phyloP scores from a whole-genome alignment of 2,888 invertebrate species.

The Galeopsomyia nigrocyanea region DNA sequence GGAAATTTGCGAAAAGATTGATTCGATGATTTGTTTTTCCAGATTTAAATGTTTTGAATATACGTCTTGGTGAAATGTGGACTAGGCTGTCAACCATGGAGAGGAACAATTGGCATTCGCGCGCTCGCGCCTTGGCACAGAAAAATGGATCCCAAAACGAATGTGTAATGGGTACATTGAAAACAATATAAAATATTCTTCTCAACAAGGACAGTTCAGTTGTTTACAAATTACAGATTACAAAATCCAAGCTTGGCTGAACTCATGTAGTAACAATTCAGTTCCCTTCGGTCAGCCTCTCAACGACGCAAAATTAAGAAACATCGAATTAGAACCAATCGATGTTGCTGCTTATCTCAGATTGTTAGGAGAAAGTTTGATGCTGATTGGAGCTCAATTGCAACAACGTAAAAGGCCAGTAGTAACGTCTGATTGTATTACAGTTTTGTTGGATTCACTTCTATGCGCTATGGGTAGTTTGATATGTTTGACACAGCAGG shows the following conservation, averaged over 20 bases:
- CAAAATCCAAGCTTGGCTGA: conserved; percentile 28
- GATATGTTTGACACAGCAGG: conserved; percentile 85
- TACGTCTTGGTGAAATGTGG: conserved; percentile 90
- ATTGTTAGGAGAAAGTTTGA: conserved; percentile 93
- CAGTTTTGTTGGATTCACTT: conserved; percentile 91
- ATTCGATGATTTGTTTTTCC: conserved; percentile 17
- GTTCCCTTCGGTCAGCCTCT: neutral
- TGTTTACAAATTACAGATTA: conserved; percentile 26
- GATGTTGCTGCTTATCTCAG: conserved; percentile 95
- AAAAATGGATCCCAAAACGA: conserved; percentile 57
- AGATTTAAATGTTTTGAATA: conserved; percentile 87
- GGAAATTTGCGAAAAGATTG: no score
- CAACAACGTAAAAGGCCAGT: conserved; percentile 97
- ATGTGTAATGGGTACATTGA: conserved; percentile 55
- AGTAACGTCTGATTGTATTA: conserved; percentile 95
- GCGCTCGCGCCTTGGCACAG: conserved; percentile 78
- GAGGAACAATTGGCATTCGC: conserved; percentile 83
- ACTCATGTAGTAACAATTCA: conserved; percentile 11
- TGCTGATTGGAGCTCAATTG: conserved; percentile 91
- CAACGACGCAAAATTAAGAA: conserved; percentile 70
- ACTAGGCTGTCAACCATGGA: conserved; percentile 80
- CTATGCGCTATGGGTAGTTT: conserved; percentile 92
- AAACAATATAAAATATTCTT: neutral
- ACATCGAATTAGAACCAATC: conserved; percentile 74
- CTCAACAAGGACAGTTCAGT: neutral